Evolutionary conservation across 2,113 vertebrate species (phyloP).

Genomic region (human): DNA sequence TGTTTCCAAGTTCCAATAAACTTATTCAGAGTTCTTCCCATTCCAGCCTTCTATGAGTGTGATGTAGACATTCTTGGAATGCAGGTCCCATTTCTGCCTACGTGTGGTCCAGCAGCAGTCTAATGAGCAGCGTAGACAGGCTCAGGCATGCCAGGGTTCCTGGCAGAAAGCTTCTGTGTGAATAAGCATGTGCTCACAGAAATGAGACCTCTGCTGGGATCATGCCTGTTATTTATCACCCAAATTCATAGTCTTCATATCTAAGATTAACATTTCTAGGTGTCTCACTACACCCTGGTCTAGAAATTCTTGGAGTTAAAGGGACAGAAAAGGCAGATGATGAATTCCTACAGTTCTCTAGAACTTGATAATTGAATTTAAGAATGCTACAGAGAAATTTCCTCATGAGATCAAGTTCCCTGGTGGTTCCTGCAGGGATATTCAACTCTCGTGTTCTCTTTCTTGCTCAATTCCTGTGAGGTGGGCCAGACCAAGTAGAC

Average conservation of each 20-base stretch:
- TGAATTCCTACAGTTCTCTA: background rate
- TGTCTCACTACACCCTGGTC: background rate
- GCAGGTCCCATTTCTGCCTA: background rate
- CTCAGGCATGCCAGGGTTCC: background rate
- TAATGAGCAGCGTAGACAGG: background rate
- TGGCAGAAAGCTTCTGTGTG: background rate
- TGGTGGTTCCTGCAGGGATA: background rate
- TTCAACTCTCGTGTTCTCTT: background rate
- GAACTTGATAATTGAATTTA: background rate
- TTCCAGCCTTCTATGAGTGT: slow-evolving; percentile 47
- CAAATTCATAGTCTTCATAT: background rate
- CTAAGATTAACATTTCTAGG: background rate
- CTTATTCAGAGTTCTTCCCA: slow-evolving; percentile 15
- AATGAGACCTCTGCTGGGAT: slow-evolving; percentile 14
- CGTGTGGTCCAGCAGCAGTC: background rate
- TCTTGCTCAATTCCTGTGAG: background rate
- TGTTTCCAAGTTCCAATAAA: slow-evolving; percentile 34
- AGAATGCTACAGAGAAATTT: slow-evolving; percentile 1
- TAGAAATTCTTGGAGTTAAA: slow-evolving; percentile 29
- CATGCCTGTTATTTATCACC: background rate
- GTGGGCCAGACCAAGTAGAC: background rate
- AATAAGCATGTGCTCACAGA: background rate
- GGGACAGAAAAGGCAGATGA: background rate
- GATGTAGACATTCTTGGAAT: slow-evolving; percentile 53
- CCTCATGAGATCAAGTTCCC: background rate